Evolutionary conservation across 2,113 vertebrate species (phyloP).

Genomic region (Peucedramus taeniatus): DNA sequence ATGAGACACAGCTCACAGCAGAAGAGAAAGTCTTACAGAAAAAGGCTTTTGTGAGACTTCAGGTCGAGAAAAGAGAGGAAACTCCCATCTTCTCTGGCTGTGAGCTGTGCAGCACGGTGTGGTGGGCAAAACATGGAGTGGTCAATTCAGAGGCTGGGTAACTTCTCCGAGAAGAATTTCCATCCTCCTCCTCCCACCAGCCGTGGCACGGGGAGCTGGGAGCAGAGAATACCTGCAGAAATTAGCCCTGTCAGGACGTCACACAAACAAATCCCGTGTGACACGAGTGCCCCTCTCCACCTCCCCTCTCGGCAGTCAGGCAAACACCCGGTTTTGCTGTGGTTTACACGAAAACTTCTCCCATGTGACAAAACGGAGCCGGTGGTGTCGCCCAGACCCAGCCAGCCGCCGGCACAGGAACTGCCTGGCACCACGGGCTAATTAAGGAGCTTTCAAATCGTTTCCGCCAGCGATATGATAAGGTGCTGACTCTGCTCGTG

Average conservation of each 20-base stretch:
- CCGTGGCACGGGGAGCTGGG: rapidly evolving
- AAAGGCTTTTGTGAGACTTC: not conserved
- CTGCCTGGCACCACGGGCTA: not conserved
- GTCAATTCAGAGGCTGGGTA: not conserved
- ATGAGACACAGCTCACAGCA: not conserved
- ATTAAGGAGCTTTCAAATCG: not conserved
- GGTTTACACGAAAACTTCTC: not conserved
- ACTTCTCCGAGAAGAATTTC: not conserved
- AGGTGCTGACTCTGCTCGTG: not conserved
- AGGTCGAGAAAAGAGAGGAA: not conserved
- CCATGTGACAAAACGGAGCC: not conserved
- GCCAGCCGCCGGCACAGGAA: not conserved
- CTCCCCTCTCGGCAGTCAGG: rapidly evolving
- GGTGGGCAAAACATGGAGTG: not conserved
- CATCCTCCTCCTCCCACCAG: not conserved
- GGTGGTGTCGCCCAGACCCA: not conserved
- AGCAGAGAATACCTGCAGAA: not conserved
- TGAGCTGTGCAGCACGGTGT: not conserved
- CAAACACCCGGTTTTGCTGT: not conserved
- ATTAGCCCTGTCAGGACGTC: rapidly evolving
- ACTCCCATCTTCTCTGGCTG: rapidly evolving
- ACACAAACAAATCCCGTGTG: not conserved
- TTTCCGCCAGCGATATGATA: not conserved
- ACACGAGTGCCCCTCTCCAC: not conserved
- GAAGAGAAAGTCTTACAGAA: not conserved